phyloP scores from a whole-genome alignment of 2,797 vertebrate genomes.

The Urosaurus nigricauda region DNA sequence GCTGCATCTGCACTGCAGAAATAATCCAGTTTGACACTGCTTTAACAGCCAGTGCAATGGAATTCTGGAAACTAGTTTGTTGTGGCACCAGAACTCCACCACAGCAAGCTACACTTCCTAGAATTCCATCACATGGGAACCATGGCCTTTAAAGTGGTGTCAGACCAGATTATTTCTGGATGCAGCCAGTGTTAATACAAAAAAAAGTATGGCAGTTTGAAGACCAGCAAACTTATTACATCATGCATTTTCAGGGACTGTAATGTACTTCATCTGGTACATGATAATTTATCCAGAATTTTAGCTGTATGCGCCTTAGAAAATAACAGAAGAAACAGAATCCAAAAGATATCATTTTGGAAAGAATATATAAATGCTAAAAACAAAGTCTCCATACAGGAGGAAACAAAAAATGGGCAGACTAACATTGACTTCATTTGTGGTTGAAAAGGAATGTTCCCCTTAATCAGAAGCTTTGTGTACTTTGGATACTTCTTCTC shows the following conservation, averaged over 20 bases:
- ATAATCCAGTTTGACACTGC: no score
- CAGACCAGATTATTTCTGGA: no score
- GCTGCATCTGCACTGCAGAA: no score
- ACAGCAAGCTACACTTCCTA: no score
- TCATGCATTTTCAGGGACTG: not conserved
- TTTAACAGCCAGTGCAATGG: no score
- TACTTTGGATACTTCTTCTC: not conserved
- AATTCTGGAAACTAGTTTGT: no score
- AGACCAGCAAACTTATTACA: not conserved
- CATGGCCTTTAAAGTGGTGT: no score
- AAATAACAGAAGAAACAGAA: not conserved
- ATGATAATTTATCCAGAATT: no score
- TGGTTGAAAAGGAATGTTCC: conserved; percentile 6
- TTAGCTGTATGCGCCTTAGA: no score
- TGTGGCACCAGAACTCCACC: no score
- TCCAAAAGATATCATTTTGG: not conserved
- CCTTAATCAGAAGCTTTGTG: not conserved
- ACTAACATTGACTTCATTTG: not conserved
- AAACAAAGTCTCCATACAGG: not conserved
- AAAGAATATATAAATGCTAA: not conserved
- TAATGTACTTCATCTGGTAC: no score
- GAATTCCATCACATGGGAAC: no score
- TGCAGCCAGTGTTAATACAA: not conserved
- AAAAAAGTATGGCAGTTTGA: not conserved
- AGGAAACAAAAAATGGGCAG: not conserved